Percentiles rank a stretch among this genome's conserved stretches.
Conservation (phyloP, 2,888 invertebrate genomes). For the Chymomyza fuscimana region DNA sequence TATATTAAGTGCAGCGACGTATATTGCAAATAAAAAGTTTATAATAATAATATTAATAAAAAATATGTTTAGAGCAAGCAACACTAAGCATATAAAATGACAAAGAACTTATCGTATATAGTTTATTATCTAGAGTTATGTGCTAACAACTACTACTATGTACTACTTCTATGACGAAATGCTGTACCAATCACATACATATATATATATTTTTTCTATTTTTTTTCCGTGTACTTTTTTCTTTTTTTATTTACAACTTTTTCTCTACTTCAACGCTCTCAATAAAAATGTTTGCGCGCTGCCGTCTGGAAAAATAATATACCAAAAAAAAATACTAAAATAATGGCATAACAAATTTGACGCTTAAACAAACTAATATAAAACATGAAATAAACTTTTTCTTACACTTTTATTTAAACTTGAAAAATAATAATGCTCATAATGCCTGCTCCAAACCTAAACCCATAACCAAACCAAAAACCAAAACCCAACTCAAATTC, state of each 20-base stretch:
- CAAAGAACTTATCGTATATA: not conserved
- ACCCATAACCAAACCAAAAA: constrained; percentile 4
- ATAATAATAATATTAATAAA: not conserved
- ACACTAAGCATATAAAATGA: not conserved
- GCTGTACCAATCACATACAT: constrained; percentile 61
- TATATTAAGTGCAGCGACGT: not conserved
- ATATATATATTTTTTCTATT: constrained; percentile 60
- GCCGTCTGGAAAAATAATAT: constrained; percentile 62
- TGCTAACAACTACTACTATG: not conserved
- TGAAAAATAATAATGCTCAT: not conserved
- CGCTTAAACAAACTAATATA: constrained; percentile 15
- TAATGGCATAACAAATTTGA: constrained; percentile 19
- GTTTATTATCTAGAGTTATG: not conserved
- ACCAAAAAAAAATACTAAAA: constrained; percentile 16
- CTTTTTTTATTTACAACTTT: constrained; percentile 63
- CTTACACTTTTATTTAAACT: constrained; percentile 27
- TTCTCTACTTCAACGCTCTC: constrained; percentile 63
- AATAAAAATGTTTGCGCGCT: constrained; percentile 64
- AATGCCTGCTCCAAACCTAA: constrained; percentile 6
- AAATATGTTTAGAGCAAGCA: not conserved
- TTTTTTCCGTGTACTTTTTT: constrained; percentile 71
- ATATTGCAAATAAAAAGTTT: not conserved
- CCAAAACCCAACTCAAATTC: constrained; percentile 53
- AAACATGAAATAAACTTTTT: constrained; percentile 24
- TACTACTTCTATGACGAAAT: constrained; percentile 11